Evolutionary conservation across 1,140 invertebrate species (phyloP).

Genomic region (Trypoxylus dichotomus): DNA sequence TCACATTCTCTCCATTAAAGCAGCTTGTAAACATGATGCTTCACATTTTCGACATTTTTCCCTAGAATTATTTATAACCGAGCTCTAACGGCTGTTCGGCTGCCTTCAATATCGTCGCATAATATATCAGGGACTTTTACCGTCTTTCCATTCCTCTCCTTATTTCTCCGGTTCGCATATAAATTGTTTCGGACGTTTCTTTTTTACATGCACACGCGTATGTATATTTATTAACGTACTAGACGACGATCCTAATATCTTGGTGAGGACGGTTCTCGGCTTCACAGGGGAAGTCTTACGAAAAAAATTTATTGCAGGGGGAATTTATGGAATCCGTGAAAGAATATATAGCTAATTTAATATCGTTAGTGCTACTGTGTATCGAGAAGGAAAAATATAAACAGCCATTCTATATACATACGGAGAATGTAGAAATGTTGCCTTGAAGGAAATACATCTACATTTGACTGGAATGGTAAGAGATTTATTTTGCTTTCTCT

Average conservation of each 20-base stretch:
- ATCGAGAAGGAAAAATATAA: not conserved
- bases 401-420: not conserved
- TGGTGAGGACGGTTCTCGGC: not conserved
- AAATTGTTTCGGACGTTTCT: constrained; percentile 1
- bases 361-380: not conserved
- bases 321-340: not conserved
- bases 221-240: not conserved
- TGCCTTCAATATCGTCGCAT: not conserved
- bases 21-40: not conserved
- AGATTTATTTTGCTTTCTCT: no score
- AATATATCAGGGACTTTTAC: not conserved
- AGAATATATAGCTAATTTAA: not conserved
- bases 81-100: not conserved
- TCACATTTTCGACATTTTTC: not conserved
- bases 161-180: not conserved
- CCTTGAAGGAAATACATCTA: not conserved
- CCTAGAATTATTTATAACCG: not conserved
- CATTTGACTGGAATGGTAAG: not conserved
- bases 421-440: not conserved
- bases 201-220: not conserved
- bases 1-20: no score
- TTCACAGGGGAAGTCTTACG: not conserved
- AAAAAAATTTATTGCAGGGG: not conserved
- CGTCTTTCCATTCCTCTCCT: not conserved
- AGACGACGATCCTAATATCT: not conserved